Evolutionary conservation across 2,797 vertebrate genomes (phyloP), one percentile per base, ranked within the genome.

Genomic region (Okamejei kenojei): DNA sequence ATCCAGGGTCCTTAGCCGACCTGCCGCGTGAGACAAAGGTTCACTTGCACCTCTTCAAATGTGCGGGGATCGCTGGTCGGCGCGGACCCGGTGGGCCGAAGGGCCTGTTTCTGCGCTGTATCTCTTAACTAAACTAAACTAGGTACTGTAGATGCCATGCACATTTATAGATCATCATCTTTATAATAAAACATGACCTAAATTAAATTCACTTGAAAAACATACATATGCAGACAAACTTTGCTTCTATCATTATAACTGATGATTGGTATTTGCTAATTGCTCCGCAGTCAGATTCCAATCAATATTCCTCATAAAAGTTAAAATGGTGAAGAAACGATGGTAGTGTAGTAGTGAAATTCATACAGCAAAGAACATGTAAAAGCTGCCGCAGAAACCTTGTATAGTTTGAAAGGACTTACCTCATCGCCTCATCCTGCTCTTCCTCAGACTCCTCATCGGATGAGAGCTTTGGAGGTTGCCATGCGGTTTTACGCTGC

Each of bases 401-500:
- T 93, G 73, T 82, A 26, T 71, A 93, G 93, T 71, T 80, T 93
- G 93, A 88, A 84, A 93, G 32, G 54, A 23, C 79, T 63, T 17
- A 93, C 94, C 93, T 94, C 94, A 93, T 92, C n/a, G 94, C 93
- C 63, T 26, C 81, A 80, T 94, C 90, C 21, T 93, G 81, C 38
- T 95, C 94, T 7, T 90, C 94, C 54, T 94, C 95, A 35, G 93
- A 95, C 80, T 93, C 93, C 45, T 94, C 65, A 86, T 94, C 94
- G 0, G 93, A 93, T 71, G 94, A 94, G 45, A 93, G 91, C 32
- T 71, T 82, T 0, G 93, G 94, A 88, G 95, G 94, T 94, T 95
- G 95, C 45, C 95, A 96, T 32, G 95, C 94, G 0, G 93, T 90
- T 21, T 38, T 94, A 90, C 68, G 84, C 94, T 88, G 93, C 6